These are phyloP conservation scores for Patiria pectinifera DNA, from an alignment of 53 echinoderm and acorn worm genomes.

Conservation along the genomic window DNA sequence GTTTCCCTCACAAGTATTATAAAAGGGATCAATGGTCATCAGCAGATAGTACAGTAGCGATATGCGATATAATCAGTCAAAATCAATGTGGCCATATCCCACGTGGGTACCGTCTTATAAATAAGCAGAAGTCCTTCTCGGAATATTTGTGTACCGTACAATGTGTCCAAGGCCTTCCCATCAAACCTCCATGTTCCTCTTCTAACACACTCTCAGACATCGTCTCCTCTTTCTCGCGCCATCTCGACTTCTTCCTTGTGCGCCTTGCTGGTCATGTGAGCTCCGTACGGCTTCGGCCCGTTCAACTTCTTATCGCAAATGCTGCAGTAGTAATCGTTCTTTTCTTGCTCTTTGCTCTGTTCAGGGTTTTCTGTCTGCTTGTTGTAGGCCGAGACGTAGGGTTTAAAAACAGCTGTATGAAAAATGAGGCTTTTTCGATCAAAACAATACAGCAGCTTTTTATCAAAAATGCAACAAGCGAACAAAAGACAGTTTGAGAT, in stretches of 20 bases:
- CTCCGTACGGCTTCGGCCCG: slow-evolving; percentile 85
- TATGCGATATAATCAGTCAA: too few relatives aligned
- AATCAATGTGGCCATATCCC: neutral
- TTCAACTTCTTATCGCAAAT: slow-evolving; percentile 88
- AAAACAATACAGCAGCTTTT: neutral
- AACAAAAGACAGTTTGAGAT: neutral
- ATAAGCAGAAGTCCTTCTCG: neutral
- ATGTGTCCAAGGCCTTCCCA: neutral
- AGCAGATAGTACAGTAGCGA: too few relatives aligned
- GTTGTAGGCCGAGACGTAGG: slow-evolving; percentile 89
- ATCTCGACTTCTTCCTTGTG: slow-evolving; percentile 87
- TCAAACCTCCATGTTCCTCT: neutral
- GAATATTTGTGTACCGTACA: neutral
- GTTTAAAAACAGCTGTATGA: slow-evolving; percentile 75
- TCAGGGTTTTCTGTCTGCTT: slow-evolving; percentile 11
- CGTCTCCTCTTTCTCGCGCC: slow-evolving; percentile 60
- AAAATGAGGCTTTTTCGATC: neutral
- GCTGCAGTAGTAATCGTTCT: slow-evolving; percentile 80
- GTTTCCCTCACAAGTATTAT: too few relatives aligned
- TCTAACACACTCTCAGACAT: neutral
- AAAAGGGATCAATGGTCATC: too few relatives aligned
- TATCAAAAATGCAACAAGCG: too few relatives aligned
- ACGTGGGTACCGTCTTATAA: neutral
- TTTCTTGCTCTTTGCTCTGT: neutral
- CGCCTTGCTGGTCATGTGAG: slow-evolving; percentile 92